Evolutionary conservation across 2,888 invertebrate species (phyloP).

Genomic region (Diploptera punctata): DNA sequence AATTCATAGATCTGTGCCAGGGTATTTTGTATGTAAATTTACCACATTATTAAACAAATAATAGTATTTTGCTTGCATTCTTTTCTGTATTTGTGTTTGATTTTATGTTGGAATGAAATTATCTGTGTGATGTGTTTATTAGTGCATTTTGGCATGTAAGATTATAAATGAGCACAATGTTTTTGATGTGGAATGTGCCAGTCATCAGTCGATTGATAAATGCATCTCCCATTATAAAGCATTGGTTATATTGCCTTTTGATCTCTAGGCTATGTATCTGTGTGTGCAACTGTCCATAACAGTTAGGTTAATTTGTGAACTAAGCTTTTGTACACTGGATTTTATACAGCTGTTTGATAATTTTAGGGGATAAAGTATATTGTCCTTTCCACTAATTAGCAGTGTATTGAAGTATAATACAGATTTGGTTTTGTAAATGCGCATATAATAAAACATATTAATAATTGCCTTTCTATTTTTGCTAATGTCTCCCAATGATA

Average conservation of each 20-base stretch:
- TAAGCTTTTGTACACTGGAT: slow-evolving; percentile 14
- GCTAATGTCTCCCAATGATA: background rate
- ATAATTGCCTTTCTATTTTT: background rate
- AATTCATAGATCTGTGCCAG: slow-evolving; percentile 19
- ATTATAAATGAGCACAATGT: slow-evolving; percentile 7
- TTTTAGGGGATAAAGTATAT: background rate
- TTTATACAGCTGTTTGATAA: background rate
- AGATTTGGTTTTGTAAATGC: slow-evolving; percentile 16
- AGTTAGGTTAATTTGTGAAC: background rate
- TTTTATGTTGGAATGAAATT: slow-evolving; percentile 1
- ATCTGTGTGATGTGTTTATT: background rate
- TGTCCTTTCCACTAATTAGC: slow-evolving; percentile 1
- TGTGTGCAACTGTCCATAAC: background rate
- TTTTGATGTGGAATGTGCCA: background rate
- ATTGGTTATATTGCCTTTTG: background rate
- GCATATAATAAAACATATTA: no score
- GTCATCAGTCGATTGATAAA: background rate
- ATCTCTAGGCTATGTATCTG: background rate
- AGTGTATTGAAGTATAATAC: slow-evolving; percentile 24
- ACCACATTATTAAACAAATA: background rate
- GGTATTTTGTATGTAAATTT: background rate
- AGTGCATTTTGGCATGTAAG: slow-evolving; percentile 30
- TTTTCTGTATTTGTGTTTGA: slow-evolving; percentile 13
- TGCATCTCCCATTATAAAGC: slow-evolving; percentile 9
- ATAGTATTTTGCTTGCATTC: slow-evolving; percentile 2